Base-by-base conservation (phyloP, 2,888 invertebrate genomes). In the Epicampocera succincta region DNA sequence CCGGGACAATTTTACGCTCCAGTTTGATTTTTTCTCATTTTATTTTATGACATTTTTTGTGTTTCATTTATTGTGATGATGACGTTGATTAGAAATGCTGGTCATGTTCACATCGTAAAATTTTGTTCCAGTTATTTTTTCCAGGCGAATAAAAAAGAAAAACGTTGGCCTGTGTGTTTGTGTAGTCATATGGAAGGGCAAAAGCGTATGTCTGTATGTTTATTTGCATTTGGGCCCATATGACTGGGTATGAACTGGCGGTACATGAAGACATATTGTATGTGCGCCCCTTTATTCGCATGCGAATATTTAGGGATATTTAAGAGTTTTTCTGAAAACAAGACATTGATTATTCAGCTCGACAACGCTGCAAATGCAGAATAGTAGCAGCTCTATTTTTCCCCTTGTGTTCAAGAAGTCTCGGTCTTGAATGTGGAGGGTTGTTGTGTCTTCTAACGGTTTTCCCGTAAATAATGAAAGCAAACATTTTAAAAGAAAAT, bases 101-200 rank as follows among this genome's bases (percentile, higher is more conserved):
- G 82, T 82, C 82, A 82, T 82, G 78, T 82, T 71, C 74, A 75
- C 42, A 71, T 78, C 74, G 78, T 82, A 78, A 82, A 78, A 78
- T 75, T 73, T 66, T 82, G 74, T 42, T 78, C 65, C 17, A 78
- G 15, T 78, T 69, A 56, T 61, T 54, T 40, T 69, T 52, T 68
- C 12, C 3, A 68, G 15, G 11, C 33, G 46, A 48, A 29, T 12
- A 42, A 4, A 66, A 58, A 50, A 25, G 56, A 42, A 60, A 56
- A 60, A 17, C 50, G 50, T 68, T 48, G n/a, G 17, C 54, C 48
- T 58, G 38, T 21, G 15, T 72, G 63, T 42, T 15, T 74, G 52
- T 69, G 60, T 42, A 44, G 19, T 75, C 48, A 60, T 33, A 68
- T 68, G 60, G 58, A 68, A 68, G 12, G 48, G 13, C 11, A 12